Conservation (phyloP, 2,113 vertebrate species). For the Psammodynastes pulverulentus region DNA sequence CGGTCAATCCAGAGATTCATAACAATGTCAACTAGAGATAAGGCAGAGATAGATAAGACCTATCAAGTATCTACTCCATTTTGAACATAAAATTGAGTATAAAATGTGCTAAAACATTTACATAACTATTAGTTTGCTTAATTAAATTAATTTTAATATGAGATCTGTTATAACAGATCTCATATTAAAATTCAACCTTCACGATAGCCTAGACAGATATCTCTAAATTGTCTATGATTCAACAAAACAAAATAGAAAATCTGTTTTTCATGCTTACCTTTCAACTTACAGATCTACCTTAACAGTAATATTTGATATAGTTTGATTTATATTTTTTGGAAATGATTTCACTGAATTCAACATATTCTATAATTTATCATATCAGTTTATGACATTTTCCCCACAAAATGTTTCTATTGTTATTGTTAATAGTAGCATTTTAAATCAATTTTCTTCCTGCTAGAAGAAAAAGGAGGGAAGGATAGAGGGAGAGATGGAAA, state of each 20-base stretch:
- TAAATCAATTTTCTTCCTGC: background rate
- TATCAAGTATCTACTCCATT: slow-evolving; percentile 31
- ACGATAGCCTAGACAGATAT: background rate
- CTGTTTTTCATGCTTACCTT: background rate
- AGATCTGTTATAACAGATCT: background rate
- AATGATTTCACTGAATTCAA: background rate
- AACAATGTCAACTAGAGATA: background rate
- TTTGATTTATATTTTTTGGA: background rate
- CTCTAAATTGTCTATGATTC: background rate
- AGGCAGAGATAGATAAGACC: background rate
- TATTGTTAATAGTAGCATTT: background rate
- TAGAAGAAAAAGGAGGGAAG: background rate
- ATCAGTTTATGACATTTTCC: background rate
- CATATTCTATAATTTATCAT: background rate
- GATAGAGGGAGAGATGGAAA: too few relatives aligned
- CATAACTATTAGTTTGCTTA: slow-evolving; percentile 18
- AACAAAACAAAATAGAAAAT: slow-evolving; percentile 19
- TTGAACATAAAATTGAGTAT: background rate
- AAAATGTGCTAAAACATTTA: slow-evolving; percentile 15
- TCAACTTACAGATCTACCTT: background rate
- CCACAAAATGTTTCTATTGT: background rate
- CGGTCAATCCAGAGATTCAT: background rate
- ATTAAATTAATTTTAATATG: slow-evolving; percentile 10
- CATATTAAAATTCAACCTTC: background rate
- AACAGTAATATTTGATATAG: background rate